Conservation (phyloP, 2,113 vertebrate species). For the Suricata suricatta region DNA sequence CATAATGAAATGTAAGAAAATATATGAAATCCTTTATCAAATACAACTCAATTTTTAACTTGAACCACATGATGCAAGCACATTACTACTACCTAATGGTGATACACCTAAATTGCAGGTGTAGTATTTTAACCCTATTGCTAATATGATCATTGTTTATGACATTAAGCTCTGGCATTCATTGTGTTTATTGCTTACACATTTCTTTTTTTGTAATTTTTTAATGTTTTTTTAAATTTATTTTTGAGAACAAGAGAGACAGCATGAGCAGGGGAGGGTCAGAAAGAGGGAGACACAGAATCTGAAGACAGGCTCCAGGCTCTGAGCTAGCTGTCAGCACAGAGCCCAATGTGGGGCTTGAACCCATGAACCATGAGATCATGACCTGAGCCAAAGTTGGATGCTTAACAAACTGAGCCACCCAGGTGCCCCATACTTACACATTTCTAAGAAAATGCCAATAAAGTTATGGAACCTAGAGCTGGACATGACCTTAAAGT, state of each 20-base stretch:
- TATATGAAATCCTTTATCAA: background rate
- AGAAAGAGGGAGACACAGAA: too few relatives aligned
- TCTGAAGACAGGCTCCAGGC: too few relatives aligned
- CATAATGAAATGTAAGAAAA: constrained; percentile 6
- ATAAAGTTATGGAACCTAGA: background rate
- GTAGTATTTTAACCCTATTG: background rate
- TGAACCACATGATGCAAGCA: background rate
- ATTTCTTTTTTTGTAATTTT: background rate
- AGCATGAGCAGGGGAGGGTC: too few relatives aligned
- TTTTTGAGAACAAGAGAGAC: too few relatives aligned
- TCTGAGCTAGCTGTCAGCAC: too few relatives aligned
- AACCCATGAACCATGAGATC: too few relatives aligned
- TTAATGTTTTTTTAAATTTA: too few relatives aligned
- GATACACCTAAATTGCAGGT: background rate
- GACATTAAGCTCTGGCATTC: background rate
- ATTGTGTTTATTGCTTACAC: background rate
- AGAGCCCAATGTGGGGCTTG: too few relatives aligned
- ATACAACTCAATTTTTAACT: background rate
- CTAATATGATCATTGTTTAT: background rate
- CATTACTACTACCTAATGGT: background rate
- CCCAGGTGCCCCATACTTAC: background rate
- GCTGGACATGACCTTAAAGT: background rate
- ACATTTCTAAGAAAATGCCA: background rate
- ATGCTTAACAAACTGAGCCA: too few relatives aligned
- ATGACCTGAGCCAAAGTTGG: too few relatives aligned